phyloP scores from a whole-genome alignment of 2,888 invertebrate genomes.

The Hetaerina titia region DNA sequence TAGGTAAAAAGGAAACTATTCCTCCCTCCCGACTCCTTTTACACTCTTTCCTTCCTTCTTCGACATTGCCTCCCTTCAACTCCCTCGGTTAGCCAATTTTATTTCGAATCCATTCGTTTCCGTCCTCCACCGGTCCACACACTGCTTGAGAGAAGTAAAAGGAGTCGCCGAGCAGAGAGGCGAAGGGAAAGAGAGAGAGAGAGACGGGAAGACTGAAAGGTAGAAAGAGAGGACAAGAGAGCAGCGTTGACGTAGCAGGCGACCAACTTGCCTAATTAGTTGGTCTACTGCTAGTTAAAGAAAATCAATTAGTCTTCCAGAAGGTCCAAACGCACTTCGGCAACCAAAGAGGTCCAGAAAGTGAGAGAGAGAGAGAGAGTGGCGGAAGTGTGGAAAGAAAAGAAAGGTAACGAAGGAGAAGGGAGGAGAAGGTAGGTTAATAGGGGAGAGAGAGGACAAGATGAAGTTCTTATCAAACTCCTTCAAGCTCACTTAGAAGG shows the following conservation, averaged over 20 bases:
- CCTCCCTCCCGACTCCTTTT: too few relatives aligned
- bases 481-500: background rate
- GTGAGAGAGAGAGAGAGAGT: background rate
- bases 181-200: background rate
- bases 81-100: background rate
- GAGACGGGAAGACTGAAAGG: too few relatives aligned
- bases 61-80: background rate
- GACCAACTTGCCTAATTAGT: constrained; percentile 52
- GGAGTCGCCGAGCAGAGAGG: background rate
- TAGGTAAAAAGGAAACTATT: background rate
- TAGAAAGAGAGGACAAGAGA: constrained; percentile 4
- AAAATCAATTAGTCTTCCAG: constrained; percentile 51
- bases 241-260: background rate
- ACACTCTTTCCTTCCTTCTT: background rate
- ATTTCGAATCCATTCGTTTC: background rate
- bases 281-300: constrained; percentile 50
- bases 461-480: constrained; percentile 11
- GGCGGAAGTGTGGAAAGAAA: background rate
- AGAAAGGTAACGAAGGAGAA: background rate
- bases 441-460: background rate
- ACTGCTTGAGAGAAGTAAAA: background rate
- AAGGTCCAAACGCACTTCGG: constrained; percentile 36
- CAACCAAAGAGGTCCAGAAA: background rate
- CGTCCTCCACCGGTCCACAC: background rate
- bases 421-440: background rate